These are phyloP conservation scores for Xiphophorus birchmanni DNA, from an alignment of 2,797 vertebrate species.

Conservation along the genomic window DNA sequence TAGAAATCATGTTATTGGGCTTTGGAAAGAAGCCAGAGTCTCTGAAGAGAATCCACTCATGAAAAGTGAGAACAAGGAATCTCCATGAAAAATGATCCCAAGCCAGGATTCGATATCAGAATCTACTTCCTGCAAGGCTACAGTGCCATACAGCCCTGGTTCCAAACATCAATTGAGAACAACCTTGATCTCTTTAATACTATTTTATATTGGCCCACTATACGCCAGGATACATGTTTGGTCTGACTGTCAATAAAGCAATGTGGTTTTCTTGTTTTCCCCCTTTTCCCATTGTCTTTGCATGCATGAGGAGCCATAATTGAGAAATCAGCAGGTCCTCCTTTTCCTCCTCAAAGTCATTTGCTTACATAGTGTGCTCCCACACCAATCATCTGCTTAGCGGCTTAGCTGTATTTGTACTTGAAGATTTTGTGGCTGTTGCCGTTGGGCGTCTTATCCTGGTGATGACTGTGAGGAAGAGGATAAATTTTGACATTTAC, in stretches of 20 bases:
- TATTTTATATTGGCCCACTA: conserved; percentile 65
- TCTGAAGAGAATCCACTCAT: neutral
- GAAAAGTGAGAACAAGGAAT: neutral
- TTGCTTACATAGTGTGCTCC: conserved; percentile 83
- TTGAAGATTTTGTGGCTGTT: conserved; percentile 82
- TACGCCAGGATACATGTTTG: conserved; percentile 62
- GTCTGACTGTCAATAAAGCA: conserved; percentile 74
- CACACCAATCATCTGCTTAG: conserved; percentile 86
- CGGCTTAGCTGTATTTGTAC: conserved; percentile 85
- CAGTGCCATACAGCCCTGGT: neutral
- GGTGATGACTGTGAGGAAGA: conserved; percentile 67
- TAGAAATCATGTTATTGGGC: neutral
- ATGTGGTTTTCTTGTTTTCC: conserved; percentile 67
- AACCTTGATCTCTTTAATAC: conserved; percentile 23
- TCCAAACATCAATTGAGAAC: neutral
- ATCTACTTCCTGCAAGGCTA: neutral
- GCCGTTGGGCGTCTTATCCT: conserved; percentile 75
- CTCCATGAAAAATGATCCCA: neutral
- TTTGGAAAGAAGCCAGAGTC: neutral
- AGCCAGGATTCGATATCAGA: neutral
- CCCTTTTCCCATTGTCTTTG: conserved; percentile 64
- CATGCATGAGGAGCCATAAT: conserved; percentile 79
- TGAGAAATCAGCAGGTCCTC: conserved; percentile 84
- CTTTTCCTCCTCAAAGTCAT: conserved; percentile 81
- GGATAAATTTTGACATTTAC: conserved; percentile 71